phyloP scores from a whole-genome alignment of 1,140 invertebrate genomes.

The Whitmania pigra region DNA sequence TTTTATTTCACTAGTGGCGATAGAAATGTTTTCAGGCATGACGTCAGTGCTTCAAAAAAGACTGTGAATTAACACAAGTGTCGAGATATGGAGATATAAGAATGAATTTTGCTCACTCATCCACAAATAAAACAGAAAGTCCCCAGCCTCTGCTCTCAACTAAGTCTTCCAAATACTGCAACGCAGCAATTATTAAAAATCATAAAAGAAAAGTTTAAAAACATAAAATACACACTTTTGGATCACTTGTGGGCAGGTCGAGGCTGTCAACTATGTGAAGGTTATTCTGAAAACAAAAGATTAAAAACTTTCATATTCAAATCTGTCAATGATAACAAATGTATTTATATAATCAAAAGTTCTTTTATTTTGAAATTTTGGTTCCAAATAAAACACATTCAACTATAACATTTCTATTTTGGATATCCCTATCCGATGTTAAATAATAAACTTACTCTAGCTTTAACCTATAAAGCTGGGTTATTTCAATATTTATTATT shows the following conservation, averaged over 20 bases:
- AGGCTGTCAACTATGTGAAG: conserved; percentile 76
- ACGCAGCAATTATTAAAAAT: conserved; percentile 6
- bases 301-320: background rate
- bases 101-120: conserved; percentile 54
- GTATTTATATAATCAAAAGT: no score
- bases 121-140: conserved; percentile 81
- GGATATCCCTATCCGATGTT: no score
- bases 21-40: conserved; percentile 71
- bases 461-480: no score
- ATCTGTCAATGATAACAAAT: no score
- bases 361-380: no score
- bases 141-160: conserved; percentile 78
- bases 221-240: conserved; percentile 40
- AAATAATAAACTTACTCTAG: no score
- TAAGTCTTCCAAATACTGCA: conserved; percentile 60
- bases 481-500: no score
- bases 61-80: conserved; percentile 21
- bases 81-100: background rate
- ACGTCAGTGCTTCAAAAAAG: conserved; percentile 58
- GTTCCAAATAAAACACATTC: no score
- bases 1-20: conserved; percentile 59
- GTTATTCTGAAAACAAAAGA: conserved; percentile 59
- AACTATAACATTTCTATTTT: no score
- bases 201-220: background rate
- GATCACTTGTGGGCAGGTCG: conserved; percentile 69